Base-by-base conservation (phyloP, 2,888 invertebrate genomes). In the Tinea trinotella region DNA sequence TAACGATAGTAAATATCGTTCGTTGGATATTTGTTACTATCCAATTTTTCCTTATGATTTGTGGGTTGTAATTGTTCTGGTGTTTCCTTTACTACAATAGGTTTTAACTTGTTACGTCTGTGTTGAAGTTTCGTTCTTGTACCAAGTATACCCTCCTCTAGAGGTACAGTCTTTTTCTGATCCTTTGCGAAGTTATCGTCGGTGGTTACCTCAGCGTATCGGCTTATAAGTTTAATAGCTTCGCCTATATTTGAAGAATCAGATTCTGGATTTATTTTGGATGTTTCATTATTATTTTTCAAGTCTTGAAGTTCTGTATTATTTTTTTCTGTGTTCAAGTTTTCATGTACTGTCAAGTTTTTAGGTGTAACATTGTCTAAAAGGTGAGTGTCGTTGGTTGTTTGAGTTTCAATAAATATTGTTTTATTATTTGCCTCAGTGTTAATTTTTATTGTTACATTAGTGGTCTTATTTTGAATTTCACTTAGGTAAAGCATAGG, bases 201-300 rank as follows among this genome's bases (percentile, higher is more conserved):
- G 30, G 85, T 85, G 20, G 83, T 83, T 35, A 85, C 85, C 67
- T 84, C 85, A 34, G 85, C 85, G 62, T 81, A 85, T 58, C 85
- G 72, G 61, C 85, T 85, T 60, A 85, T 85, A 52, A 85, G 63
- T 67, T 84, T 85, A 54, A 85, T 84, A 57, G 85, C 84, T 68
- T 85, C 84, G 57, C 84, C 84, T 52, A 85, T 83, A 58, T 85
- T 81, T 13, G 81, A 76, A 57, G 83, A 85, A 61, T 85, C 85
- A 56, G 71, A 80, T 69, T 85, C 85, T 40, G 85, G 85, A 58
- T 74, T 83, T 20, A 85, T 67, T 68, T 85, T 84, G 54, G 66
- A 71, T 60, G 71, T 69, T 55, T 77, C 79, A 54, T 61, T 63
- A 56, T 70, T 66, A 60, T 40, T 74, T 56, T 72, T 75, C 46